Percentiles rank a stretch among this genome's conserved stretches.
Conservation (phyloP, 2,797 vertebrate genomes). For the Sphaeramia orbicularis region DNA sequence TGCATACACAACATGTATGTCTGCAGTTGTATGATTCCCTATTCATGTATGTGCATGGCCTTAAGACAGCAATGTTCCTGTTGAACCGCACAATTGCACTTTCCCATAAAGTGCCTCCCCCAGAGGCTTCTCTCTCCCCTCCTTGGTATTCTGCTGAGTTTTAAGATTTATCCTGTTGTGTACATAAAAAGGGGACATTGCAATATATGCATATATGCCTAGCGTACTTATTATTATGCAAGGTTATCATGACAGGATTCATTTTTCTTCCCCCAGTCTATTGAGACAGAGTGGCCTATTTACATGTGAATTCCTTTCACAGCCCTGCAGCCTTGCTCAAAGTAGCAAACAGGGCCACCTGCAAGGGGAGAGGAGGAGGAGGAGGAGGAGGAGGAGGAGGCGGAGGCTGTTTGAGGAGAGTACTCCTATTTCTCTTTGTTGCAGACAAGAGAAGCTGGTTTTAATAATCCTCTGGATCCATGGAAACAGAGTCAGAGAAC, state of each 20-base stretch:
- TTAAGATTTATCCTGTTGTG: slow-evolving; percentile 45
- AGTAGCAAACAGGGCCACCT: slow-evolving; percentile 74
- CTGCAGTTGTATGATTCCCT: too few species aligned
- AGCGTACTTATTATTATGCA: slow-evolving; percentile 64
- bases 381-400: slow-evolving; percentile 7
- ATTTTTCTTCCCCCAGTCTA: slow-evolving; percentile 72
- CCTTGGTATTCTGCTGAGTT: slow-evolving; percentile 57
- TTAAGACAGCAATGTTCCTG: slow-evolving; percentile 29
- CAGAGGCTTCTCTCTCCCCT: slow-evolving; percentile 12
- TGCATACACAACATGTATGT: too few species aligned
- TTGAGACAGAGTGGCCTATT: slow-evolving; percentile 78
- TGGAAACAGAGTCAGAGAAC: slow-evolving; percentile 24
- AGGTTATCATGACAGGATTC: slow-evolving; percentile 78
- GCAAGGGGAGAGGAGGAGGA: slow-evolving; percentile 63
- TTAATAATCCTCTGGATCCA: slow-evolving; percentile 70
- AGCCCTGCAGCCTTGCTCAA: slow-evolving; percentile 67
- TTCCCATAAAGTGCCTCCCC: slow-evolving; percentile 45
- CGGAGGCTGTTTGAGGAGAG: slow-evolving; percentile 58
- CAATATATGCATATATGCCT: slow-evolving; percentile 43
- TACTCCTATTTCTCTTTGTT: slow-evolving; percentile 74
- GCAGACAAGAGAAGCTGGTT: slow-evolving; percentile 67
- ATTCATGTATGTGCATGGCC: slow-evolving; percentile 12
- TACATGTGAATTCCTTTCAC: slow-evolving; percentile 84
- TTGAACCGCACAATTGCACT: slow-evolving; percentile 36
- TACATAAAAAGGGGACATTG: slow-evolving; percentile 57